Evolutionary conservation across 92 coral and sea anemone species (phyloP), one percentile per base, ranked within the genome.

Genomic region (Meandrina meandrites): DNA sequence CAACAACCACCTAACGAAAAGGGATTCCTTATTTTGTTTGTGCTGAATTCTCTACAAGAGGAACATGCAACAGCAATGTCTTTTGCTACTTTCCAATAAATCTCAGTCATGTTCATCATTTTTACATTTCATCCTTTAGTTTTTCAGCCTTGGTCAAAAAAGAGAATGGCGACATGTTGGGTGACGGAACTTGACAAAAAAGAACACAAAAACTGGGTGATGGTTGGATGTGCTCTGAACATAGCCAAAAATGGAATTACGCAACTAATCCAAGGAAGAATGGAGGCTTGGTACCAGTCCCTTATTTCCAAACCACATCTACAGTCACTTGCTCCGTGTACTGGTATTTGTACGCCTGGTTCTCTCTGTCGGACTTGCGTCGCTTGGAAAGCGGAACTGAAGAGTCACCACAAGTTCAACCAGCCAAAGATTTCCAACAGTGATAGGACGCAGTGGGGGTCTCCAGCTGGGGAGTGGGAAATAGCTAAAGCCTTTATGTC

Each of bases 401-500:
- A 16, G 32, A 86, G 48, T 22, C 79, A 47, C 56, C 98, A 94
- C 76, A 75, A 69, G 37, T 86, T 72, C 14, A n/a, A 27, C 14
- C 80, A 83, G 24, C 94, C 95, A 78, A 87, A 81, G 76, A 80
- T 80, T 62, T 80, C 58, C 36, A 91, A 93, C 78, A 95, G 98
- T 74, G 92, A 94, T 75, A 83, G 87, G 36, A 76, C 78, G 22
- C 91, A 86, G 48, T 95, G 98, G 98, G 82, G 66, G 6, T 93
- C 94, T 79, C 97, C 95, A 21, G 70, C 36, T 82, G 98, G 97
- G 28, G 87, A 83, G 21, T 95, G 97, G 98, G 97, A 95, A 79
- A 84, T 94, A 32, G 95, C 98, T 16, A 95, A 95, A 86, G 66
- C 94, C 45, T 96, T 79, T 54, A 96, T 96, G 97, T 91, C 97